phyloP scores from a whole-genome alignment of 2,888 invertebrate species.

The Trichopria drosophilae region DNA sequence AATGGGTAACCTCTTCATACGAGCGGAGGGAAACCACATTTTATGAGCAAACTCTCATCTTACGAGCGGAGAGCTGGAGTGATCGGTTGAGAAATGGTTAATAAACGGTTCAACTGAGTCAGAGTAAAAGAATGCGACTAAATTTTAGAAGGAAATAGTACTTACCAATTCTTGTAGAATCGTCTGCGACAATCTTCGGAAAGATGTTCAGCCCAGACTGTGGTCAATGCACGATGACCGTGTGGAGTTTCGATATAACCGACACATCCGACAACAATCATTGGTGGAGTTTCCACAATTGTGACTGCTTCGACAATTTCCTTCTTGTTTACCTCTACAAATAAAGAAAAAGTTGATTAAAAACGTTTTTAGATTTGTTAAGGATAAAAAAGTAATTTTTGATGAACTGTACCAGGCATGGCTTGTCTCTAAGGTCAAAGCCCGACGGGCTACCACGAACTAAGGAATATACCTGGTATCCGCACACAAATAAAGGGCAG shows the following conservation, averaged over 20 bases:
- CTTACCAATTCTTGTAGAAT: slow-evolving; percentile 99
- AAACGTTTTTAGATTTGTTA: background rate
- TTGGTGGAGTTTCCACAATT: slow-evolving; percentile 96
- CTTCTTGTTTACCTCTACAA: slow-evolving; percentile 96
- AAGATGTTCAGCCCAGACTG: slow-evolving; percentile 98
- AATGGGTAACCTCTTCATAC: slow-evolving; percentile 53
- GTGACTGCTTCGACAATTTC: slow-evolving; percentile 99
- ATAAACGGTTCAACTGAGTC: slow-evolving; percentile 30
- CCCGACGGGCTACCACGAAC: slow-evolving; percentile 71
- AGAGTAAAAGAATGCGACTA: background rate
- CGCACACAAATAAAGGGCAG: slow-evolving; percentile 61
- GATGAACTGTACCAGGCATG: slow-evolving; percentile 67
- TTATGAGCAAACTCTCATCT: slow-evolving; percentile 53
- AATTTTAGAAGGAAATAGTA: slow-evolving; percentile 4
- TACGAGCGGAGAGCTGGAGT: slow-evolving; percentile 55
- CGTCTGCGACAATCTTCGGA: slow-evolving; percentile 97
- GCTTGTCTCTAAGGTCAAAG: slow-evolving; percentile 71
- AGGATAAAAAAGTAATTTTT: slow-evolving; percentile 8
- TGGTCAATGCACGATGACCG: slow-evolving; percentile 91
- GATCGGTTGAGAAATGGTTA: slow-evolving; percentile 37
- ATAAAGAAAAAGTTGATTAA: slow-evolving; percentile 10
- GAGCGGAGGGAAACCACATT: slow-evolving; percentile 55
- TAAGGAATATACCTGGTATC: slow-evolving; percentile 74
- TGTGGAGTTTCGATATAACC: slow-evolving; percentile 99
- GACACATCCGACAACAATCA: slow-evolving; percentile 96